These are phyloP conservation scores for Equus quagga DNA, from an alignment of 2,113 vertebrate genomes.

Conservation along the genomic window DNA sequence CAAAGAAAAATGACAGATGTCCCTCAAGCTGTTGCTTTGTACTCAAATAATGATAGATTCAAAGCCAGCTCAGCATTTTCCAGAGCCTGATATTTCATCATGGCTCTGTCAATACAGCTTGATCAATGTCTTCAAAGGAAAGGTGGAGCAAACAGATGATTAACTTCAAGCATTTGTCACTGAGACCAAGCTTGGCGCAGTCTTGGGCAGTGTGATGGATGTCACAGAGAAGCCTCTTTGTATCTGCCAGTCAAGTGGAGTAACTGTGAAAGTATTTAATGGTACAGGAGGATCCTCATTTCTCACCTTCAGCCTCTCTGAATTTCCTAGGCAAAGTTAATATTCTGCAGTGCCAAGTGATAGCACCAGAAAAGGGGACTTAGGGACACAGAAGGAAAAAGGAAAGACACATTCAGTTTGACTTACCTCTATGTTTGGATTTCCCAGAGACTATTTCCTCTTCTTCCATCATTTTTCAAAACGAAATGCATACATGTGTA, in stretches of 20 bases:
- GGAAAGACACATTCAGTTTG: neutral
- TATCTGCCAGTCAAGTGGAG: constrained; percentile 62
- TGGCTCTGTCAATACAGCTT: constrained; percentile 38
- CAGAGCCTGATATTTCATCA: constrained; percentile 61
- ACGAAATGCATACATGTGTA: neutral
- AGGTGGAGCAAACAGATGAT: constrained; percentile 49
- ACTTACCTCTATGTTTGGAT: neutral
- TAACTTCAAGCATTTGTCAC: constrained; percentile 67
- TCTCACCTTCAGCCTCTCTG: constrained; percentile 48
- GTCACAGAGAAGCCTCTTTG: constrained; percentile 45
- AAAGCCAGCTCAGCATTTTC: constrained; percentile 71
- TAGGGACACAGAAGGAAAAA: neutral
- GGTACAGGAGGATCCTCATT: constrained; percentile 22
- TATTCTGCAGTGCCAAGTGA: neutral
- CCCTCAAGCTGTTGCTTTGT: constrained; percentile 7
- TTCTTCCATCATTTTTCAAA: neutral
- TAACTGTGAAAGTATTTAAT: constrained; percentile 59
- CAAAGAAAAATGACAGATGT: constrained; percentile 62
- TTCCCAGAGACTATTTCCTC: constrained; percentile 22
- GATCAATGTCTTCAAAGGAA: constrained; percentile 71
- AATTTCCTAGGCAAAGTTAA: neutral
- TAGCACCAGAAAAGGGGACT: neutral
- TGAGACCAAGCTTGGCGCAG: constrained; percentile 23
- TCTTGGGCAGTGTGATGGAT: constrained; percentile 59
- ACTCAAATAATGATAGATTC: constrained; percentile 27